These are phyloP conservation scores for Eremophila alpestris DNA, from an alignment of 2,797 vertebrate species.

Conservation along the genomic window DNA sequence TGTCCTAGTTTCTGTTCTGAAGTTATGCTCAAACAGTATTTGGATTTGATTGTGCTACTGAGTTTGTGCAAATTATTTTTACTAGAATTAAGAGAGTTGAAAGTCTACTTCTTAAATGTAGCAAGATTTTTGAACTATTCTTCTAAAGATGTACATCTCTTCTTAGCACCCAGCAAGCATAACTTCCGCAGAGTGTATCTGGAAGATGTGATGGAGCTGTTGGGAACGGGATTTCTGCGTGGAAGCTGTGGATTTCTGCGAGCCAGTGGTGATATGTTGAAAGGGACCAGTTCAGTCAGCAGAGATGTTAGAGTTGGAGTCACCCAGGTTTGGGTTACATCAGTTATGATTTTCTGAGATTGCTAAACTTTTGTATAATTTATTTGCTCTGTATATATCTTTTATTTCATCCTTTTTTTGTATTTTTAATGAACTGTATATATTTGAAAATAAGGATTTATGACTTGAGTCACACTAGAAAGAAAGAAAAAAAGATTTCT, in stretches of 20 bases:
- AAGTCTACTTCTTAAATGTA: not conserved
- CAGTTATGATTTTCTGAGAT: not conserved
- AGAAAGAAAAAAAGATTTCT: not conserved
- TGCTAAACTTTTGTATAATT: not conserved
- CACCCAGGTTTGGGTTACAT: constrained; percentile 83
- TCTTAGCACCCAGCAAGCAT: constrained; percentile 70
- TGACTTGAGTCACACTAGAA: not conserved
- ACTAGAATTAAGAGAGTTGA: not conserved
- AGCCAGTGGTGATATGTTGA: constrained; percentile 90
- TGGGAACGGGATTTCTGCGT: constrained; percentile 87
- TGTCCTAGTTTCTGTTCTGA: not conserved
- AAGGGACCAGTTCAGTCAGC: constrained; percentile 87
- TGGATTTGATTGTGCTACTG: not conserved
- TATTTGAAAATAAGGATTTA: not conserved
- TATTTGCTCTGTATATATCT: not conserved
- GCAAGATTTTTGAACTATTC: not conserved
- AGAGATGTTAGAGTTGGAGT: constrained; percentile 89
- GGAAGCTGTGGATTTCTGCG: constrained; percentile 89
- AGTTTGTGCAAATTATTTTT: not conserved
- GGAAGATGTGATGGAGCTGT: constrained; percentile 87
- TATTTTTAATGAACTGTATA: not conserved
- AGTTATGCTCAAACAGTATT: not conserved
- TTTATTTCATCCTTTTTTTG: not conserved
- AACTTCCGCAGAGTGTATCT: constrained; percentile 77
- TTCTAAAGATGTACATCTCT: constrained; percentile 30